These are phyloP conservation scores for Alces alces DNA, from an alignment of 2,113 vertebrate species.

Conservation along the genomic window DNA sequence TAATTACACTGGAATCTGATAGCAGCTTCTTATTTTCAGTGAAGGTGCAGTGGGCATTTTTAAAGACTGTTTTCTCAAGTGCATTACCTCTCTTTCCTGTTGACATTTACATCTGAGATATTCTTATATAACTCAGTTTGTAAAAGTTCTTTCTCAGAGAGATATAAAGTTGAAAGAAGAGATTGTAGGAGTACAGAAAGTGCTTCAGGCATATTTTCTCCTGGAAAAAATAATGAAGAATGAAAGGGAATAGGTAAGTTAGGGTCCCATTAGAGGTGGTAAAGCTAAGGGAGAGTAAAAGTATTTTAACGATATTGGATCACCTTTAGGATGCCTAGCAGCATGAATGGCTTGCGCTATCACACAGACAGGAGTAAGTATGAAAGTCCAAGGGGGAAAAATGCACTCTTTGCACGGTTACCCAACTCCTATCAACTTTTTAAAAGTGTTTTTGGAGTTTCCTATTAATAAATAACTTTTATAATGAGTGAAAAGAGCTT, in stretches of 20 bases:
- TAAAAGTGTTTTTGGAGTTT: not conserved
- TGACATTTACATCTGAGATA: constrained; percentile 59
- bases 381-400: constrained; percentile 17
- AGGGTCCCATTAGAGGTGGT: constrained; percentile 65
- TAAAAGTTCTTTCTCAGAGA: constrained; percentile 68
- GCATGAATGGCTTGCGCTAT: constrained; percentile 15
- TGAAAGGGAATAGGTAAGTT: constrained; percentile 78
- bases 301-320: constrained; percentile 41
- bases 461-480: constrained; percentile 24
- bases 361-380: constrained; percentile 16
- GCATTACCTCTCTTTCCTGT: constrained; percentile 17
- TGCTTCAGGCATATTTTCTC: constrained; percentile 77
- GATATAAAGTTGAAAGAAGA: constrained; percentile 72
- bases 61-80: constrained; percentile 28
- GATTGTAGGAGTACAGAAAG: constrained; percentile 74
- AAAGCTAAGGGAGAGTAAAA: constrained; percentile 60
- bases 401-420: not conserved
- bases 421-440: not conserved
- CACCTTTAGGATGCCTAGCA: constrained; percentile 46
- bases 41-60: not conserved
- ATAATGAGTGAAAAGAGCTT: constrained; percentile 23
- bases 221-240: constrained; percentile 75
- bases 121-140: constrained; percentile 73
- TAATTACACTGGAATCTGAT: not conserved
- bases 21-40: not conserved